phyloP scores from a whole-genome alignment of 2,113 vertebrate species.

The Gambusia holbrooki region DNA sequence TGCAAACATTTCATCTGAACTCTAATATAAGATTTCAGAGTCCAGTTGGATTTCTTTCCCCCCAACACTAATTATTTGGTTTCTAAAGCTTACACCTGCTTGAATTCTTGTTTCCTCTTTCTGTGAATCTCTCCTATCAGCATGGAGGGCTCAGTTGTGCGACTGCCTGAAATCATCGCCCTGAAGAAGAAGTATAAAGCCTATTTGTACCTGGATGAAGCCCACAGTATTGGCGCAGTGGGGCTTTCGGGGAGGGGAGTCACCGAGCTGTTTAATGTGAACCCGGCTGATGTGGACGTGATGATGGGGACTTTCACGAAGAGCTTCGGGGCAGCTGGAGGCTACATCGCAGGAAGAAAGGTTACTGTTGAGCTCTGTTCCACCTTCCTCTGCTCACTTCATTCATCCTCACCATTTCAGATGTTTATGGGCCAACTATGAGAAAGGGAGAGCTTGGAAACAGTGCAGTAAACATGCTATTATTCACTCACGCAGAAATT shows the following conservation, averaged over 20 bases:
- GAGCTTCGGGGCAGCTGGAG: conserved; percentile 90
- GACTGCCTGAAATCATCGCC: conserved; percentile 86
- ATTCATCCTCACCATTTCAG: not conserved
- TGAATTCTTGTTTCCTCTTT: conserved; percentile 9
- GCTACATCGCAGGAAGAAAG: conserved; percentile 93
- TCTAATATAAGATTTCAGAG: too few species aligned
- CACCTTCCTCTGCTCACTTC: not conserved
- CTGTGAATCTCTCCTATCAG: conserved; percentile 67
- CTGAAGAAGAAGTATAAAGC: conserved; percentile 96
- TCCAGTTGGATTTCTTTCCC: conserved; percentile 6
- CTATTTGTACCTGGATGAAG: conserved; percentile 93
- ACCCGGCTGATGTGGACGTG: conserved; percentile 86
- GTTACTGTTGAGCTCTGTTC: conserved; percentile 64
- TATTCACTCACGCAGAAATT: conserved; percentile 26
- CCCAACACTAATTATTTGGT: conserved; percentile 17
- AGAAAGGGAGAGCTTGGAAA: not conserved
- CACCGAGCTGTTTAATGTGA: conserved; percentile 86
- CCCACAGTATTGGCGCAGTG: conserved; percentile 91
- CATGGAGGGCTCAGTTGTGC: conserved; percentile 93
- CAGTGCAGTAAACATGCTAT: conserved; percentile 12
- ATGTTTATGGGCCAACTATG: not conserved
- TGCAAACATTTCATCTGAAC: too few species aligned
- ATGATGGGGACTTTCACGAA: conserved; percentile 97
- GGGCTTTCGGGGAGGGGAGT: conserved; percentile 86
- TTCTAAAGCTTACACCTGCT: conserved; percentile 18